These are phyloP conservation scores for Ethmia dodecea DNA, from an alignment of 2,888 invertebrate species.

Conservation along the genomic window DNA sequence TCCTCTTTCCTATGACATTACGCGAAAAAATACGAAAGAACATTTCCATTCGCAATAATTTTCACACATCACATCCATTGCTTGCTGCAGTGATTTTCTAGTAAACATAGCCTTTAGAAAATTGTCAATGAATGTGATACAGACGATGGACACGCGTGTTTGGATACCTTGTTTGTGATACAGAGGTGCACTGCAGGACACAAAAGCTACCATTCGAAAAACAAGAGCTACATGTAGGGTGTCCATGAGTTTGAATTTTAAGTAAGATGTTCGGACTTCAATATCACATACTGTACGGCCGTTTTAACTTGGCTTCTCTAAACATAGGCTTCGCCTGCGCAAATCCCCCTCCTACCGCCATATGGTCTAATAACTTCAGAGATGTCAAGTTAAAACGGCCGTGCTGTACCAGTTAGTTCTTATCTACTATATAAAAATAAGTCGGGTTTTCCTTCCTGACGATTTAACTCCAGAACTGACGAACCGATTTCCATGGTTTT, in stretches of 20 bases:
- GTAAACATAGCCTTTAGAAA: too few relatives aligned
- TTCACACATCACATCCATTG: constrained; percentile 4
- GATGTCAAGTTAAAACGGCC: neutral
- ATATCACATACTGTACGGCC: too few relatives aligned
- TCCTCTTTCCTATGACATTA: constrained; percentile 14
- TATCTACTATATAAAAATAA: neutral
- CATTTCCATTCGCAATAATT: constrained; percentile 5
- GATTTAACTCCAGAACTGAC: too few relatives aligned
- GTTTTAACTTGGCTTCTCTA: too few relatives aligned
- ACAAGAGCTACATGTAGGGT: constrained; percentile 46
- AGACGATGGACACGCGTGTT: constrained; percentile 17
- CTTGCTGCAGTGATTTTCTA: too few relatives aligned
- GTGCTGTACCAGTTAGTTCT: neutral
- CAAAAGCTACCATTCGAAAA: constrained; percentile 45
- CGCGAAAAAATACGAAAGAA: constrained; percentile 19
- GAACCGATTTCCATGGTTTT: too few relatives aligned
- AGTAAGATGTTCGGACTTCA: neutral
- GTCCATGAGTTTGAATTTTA: constrained; percentile 28
- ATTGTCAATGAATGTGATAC: constrained; percentile 17
- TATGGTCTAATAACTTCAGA: neutral
- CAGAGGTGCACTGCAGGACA: constrained; percentile 50
- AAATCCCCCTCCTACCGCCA: neutral
- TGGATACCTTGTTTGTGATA: constrained; percentile 36
- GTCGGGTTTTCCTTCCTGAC: too few relatives aligned
- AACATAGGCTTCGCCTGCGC: neutral